phyloP scores from a whole-genome alignment of 2,888 invertebrate genomes.

The Cryptocheilus praepositus region DNA sequence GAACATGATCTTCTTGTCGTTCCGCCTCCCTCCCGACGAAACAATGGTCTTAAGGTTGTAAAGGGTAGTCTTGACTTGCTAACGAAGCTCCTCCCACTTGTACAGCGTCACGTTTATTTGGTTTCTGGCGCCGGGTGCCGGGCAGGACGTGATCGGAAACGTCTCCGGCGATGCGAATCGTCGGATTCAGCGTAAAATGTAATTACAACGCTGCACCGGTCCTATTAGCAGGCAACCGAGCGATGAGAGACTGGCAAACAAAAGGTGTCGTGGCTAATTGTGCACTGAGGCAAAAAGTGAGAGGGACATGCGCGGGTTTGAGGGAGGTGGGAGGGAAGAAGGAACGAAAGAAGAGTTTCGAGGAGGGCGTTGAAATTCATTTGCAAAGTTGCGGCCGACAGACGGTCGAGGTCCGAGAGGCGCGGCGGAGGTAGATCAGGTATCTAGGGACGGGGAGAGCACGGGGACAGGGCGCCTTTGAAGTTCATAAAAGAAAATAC shows the following conservation, averaged over 20 bases:
- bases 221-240: background rate
- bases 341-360: too few species aligned
- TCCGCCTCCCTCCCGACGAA: constrained; percentile 31
- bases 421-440: too few species aligned
- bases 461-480: constrained; percentile 44
- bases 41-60: constrained; percentile 58
- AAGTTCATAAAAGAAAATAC: constrained; percentile 55
- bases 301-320: too few species aligned
- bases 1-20: constrained; percentile 56
- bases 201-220: too few species aligned
- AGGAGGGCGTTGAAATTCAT: constrained; percentile 46
- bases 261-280: constrained; percentile 18
- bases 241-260: background rate
- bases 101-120: constrained; percentile 25
- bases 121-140: too few species aligned
- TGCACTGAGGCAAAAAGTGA: constrained; percentile 11
- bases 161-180: too few species aligned
- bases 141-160: too few species aligned
- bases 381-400: constrained; percentile 43
- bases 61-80: constrained; percentile 53
- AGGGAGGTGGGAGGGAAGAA: too few species aligned
- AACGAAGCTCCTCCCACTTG: constrained; percentile 41
- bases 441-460: constrained; percentile 12
- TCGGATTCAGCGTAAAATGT: too few species aligned
- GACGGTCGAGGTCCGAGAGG: constrained; percentile 20